phyloP scores from a whole-genome alignment of 1,140 invertebrate genomes.

The Drosophila micromelanica region DNA sequence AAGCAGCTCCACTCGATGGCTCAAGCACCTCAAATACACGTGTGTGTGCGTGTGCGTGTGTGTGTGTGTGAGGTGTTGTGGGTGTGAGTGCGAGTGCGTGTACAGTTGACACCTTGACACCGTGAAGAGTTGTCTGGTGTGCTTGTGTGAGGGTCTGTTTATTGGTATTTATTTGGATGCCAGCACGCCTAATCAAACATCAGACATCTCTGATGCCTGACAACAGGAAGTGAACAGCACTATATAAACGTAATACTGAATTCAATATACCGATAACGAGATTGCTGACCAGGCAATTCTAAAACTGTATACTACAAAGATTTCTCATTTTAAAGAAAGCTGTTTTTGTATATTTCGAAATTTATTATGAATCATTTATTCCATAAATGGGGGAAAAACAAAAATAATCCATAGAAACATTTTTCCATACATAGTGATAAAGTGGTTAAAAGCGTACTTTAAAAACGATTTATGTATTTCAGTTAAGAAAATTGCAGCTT shows the following conservation, averaged over 20 bases:
- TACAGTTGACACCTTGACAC: slow-evolving; percentile 75
- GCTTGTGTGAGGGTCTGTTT: slow-evolving; percentile 46
- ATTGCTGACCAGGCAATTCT: background rate
- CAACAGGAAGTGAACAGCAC: slow-evolving; percentile 27
- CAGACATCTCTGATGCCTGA: slow-evolving; percentile 50
- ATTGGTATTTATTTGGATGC: slow-evolving; percentile 79
- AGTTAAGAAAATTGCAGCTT: no score
- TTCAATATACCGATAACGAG: slow-evolving; percentile 7
- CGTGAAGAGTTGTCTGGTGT: slow-evolving; percentile 37
- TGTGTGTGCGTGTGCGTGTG: slow-evolving; percentile 51
- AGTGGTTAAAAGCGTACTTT: no score
- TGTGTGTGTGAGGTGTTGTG: slow-evolving; percentile 5
- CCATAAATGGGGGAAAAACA: no score
- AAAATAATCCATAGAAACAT: no score
- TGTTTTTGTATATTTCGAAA: no score
- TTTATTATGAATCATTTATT: no score
- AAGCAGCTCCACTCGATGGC: slow-evolving; percentile 35
- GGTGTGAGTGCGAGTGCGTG: slow-evolving; percentile 65
- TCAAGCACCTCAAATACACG: slow-evolving; percentile 50
- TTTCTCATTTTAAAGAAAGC: no score
- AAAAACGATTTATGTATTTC: no score
- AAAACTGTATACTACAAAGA: no score
- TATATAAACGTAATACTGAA: slow-evolving; percentile 49
- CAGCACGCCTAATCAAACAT: slow-evolving; percentile 77
- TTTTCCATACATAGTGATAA: no score